phyloP scores from a whole-genome alignment of 2,113 vertebrate species.

The Edolisoma coerulescens region DNA sequence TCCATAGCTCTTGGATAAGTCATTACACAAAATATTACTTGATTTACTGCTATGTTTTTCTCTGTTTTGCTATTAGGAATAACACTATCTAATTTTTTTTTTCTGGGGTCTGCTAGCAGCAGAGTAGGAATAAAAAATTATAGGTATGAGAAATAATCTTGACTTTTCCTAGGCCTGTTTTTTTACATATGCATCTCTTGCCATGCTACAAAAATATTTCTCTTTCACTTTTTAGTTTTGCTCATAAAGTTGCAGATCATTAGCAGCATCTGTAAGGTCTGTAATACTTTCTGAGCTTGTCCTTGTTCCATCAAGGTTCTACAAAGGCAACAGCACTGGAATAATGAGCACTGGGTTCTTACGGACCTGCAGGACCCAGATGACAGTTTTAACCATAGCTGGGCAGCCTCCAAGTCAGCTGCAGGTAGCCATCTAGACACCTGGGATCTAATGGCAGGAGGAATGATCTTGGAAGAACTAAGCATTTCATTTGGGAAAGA shows the following conservation, averaged over 20 bases:
- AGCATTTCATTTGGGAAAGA: not conserved
- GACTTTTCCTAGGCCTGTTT: not conserved
- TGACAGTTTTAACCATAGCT: not conserved
- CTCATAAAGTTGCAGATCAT: not conserved
- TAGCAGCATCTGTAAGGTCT: not conserved
- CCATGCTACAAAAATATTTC: not conserved
- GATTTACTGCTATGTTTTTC: not conserved
- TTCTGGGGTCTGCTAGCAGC: not conserved
- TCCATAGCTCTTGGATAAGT: not conserved
- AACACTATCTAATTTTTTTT: not conserved
- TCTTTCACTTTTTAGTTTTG: not conserved
- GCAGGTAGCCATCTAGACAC: not conserved
- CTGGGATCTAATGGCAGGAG: not conserved
- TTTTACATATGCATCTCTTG: not conserved
- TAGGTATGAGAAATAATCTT: not conserved
- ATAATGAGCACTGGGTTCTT: not conserved
- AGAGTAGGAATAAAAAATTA: not conserved
- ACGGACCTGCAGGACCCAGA: not conserved
- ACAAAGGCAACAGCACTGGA: not conserved
- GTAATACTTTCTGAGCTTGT: not conserved
- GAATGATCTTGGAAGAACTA: not conserved
- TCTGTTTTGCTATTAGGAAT: not conserved
- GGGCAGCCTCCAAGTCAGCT: not conserved
- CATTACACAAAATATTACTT: not conserved
- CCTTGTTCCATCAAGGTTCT: not conserved